phyloP scores from a whole-genome alignment of 2,797 vertebrate genomes.

The Halcyon smyrnensis region DNA sequence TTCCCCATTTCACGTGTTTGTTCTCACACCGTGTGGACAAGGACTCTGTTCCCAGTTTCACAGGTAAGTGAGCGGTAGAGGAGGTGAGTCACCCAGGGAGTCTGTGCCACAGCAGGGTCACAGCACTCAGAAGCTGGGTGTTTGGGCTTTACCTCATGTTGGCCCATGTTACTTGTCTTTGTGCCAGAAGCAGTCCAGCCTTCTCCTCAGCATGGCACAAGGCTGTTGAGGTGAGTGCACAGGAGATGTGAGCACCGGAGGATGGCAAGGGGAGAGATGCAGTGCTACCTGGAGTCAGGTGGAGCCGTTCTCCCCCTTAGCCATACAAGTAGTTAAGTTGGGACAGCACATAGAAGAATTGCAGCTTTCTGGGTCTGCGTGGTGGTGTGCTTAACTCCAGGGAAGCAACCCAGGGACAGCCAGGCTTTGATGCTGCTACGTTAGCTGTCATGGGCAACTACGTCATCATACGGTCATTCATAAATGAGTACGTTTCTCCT shows the following conservation, averaged over 20 bases:
- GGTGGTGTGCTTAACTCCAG: not conserved
- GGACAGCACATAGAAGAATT: not conserved
- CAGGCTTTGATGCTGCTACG: not conserved
- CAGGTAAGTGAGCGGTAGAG: not conserved
- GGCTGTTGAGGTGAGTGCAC: not conserved
- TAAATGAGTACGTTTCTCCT: not conserved
- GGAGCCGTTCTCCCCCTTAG: not conserved
- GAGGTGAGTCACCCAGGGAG: not conserved
- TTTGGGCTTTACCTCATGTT: not conserved
- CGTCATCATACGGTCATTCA: not conserved
- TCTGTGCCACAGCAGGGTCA: not conserved
- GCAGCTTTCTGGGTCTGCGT: not conserved
- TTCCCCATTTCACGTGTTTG: not conserved
- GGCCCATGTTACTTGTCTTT: not conserved
- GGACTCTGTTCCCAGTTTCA: not conserved
- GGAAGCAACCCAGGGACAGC: not conserved
- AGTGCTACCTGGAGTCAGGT: rapidly evolving
- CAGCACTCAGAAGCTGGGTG: not conserved
- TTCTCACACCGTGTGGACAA: not conserved
- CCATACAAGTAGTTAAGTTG: not conserved
- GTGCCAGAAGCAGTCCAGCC: not conserved
- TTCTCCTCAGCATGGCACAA: not conserved
- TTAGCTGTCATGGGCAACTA: not conserved
- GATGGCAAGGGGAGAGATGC: not conserved
- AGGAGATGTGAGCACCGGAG: not conserved